Evolutionary conservation across 2,888 invertebrate species (phyloP), one percentile per base, ranked within the genome.

Genomic region (Acronicta aceris): DNA sequence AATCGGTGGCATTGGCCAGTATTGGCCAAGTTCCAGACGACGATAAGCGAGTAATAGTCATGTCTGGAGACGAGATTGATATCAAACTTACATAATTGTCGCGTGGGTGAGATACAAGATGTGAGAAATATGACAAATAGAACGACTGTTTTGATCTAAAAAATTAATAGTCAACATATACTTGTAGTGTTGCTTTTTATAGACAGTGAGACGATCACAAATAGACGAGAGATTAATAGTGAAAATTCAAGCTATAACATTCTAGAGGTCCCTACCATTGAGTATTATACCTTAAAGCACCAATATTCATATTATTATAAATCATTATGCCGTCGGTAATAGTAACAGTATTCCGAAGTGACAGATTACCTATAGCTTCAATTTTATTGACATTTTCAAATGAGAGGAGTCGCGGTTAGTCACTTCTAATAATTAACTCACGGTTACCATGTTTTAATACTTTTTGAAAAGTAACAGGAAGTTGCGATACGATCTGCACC

Each of bases 31-130:
- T 33, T 68, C 74, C 78, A 76, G 59, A 49, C 48, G n/a, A n/a
- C 38, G n/a, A 15, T 45, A 49, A 52, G 57, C 62, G 46, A 6
- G 33, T 12, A 36, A 63, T 56, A 48, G 38, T 42, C 51, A 52
- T 47, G 59, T 58, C 58, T 69, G 72, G 63, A 76, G 46, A 41
- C 49, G 47, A 51, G 53, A 75, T 68, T 59, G 58, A 63, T 62
- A 69, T 68, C 51, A 42, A 59, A 52, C 43, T 76, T 69, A 66
- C 47, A 69, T 65, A 72, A 78, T 63, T 53, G 52, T 43, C 48
- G 63, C 58, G 76, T 77, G 55, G 73, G 63, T 38, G 59, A 6
- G 17, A 46, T 40, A 42, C 38, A 33, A 57, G 62, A 51, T 67
- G 59, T 51, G 47, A 64, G 2, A 21, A 21, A 36, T 56, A 64